A percentile compares a stretch with the other conserved stretches of the same genome.
Evolutionary conservation across 2,113 vertebrate species (phyloP).

Genomic region (Nycticorax nycticorax): DNA sequence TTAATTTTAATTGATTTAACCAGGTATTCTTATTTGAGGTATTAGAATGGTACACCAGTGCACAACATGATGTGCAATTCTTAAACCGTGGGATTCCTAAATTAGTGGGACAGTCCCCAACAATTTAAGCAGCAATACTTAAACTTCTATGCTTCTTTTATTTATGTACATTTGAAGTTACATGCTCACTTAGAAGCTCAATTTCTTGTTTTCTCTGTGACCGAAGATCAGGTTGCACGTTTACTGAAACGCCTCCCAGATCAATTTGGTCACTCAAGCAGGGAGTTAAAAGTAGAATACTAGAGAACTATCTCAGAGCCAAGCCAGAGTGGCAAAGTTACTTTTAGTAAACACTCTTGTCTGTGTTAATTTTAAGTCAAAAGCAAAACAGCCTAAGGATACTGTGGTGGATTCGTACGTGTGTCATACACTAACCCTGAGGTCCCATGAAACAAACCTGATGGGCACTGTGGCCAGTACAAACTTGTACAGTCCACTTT

Average conservation of each 20-base stretch:
- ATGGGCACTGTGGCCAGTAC: background rate
- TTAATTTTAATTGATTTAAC: background rate
- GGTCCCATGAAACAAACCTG: background rate
- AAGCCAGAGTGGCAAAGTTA: background rate
- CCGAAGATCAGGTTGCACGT: background rate
- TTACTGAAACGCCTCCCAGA: background rate
- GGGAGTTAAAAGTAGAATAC: background rate
- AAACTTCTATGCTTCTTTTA: background rate
- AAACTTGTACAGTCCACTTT: background rate
- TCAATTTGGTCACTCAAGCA: background rate
- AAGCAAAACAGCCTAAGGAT: background rate
- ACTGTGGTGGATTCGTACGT: background rate
- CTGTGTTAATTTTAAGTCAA: slow-evolving; percentile 25
- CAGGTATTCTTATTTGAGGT: background rate
- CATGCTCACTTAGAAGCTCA: background rate
- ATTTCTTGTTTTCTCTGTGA: background rate
- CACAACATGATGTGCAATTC: background rate
- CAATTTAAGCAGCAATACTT: background rate
- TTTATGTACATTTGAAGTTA: background rate
- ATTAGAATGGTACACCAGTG: background rate
- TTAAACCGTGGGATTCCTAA: background rate
- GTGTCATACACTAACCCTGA: background rate
- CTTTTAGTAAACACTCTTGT: slow-evolving; percentile 17
- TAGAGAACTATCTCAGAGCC: background rate
- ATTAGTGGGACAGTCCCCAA: background rate